A percentile compares a stretch with the other conserved stretches of the same genome.
Evolutionary conservation across 2,113 vertebrate species (phyloP).

Genomic region (Lathamus discolor): DNA sequence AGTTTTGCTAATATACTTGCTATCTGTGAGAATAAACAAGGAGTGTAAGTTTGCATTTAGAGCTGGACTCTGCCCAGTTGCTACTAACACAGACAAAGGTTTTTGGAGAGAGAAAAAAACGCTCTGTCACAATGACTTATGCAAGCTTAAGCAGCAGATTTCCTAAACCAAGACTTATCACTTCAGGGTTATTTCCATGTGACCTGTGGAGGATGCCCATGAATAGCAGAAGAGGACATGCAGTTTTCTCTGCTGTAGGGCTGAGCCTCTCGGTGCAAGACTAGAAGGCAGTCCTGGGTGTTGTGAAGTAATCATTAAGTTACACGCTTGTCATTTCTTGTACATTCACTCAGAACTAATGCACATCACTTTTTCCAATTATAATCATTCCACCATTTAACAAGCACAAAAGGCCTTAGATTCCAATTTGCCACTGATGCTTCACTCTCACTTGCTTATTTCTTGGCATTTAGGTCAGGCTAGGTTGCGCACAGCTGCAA

Average conservation of each 20-base stretch:
- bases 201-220: constrained; percentile 79
- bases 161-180: constrained; percentile 81
- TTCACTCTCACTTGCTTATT: constrained; percentile 79
- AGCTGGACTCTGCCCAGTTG: constrained; percentile 53
- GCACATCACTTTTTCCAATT: constrained; percentile 88
- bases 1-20: background rate
- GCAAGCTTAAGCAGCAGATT: constrained; percentile 77
- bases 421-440: constrained; percentile 87
- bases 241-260: constrained; percentile 79
- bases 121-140: constrained; percentile 76
- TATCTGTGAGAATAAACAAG: constrained; percentile 35
- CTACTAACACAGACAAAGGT: constrained; percentile 48
- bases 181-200: constrained; percentile 83
- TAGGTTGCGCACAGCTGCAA: constrained; percentile 68
- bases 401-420: constrained; percentile 86
- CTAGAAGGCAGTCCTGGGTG: constrained; percentile 72
- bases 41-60: constrained; percentile 60
- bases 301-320: constrained; percentile 85
- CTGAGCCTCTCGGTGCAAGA: constrained; percentile 64
- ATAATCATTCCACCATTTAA: constrained; percentile 88
- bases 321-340: constrained; percentile 87
- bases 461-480: constrained; percentile 78
- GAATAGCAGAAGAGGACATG: constrained; percentile 78
- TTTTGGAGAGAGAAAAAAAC: constrained; percentile 18
- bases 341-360: constrained; percentile 88